phyloP scores from a whole-genome alignment of 2,797 vertebrate genomes.

The Borostomias antarcticus region DNA sequence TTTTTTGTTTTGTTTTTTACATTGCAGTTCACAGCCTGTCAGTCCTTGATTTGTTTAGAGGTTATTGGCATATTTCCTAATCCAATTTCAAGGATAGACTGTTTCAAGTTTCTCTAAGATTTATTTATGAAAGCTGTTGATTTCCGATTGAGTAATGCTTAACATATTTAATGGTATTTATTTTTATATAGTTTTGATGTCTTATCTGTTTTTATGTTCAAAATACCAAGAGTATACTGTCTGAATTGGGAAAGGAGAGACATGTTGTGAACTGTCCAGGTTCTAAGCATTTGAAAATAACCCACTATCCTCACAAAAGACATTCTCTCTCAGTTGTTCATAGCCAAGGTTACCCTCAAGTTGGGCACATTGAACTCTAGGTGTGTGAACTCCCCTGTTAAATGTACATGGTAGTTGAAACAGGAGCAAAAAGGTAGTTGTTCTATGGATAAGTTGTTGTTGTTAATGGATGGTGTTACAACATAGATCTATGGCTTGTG shows the following conservation, averaged over 20 bases:
- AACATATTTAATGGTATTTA: constrained; percentile 53
- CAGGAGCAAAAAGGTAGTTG: constrained; percentile 42
- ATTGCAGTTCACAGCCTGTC: constrained; percentile 38
- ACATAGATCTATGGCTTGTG: no score
- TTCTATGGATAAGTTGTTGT: constrained; percentile 44
- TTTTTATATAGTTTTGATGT: constrained; percentile 43
- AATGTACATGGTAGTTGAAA: constrained; percentile 43
- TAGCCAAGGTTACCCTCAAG: constrained; percentile 24
- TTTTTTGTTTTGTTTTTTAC: constrained; percentile 42
- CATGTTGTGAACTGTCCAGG: constrained; percentile 40
- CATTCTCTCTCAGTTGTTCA: constrained; percentile 10
- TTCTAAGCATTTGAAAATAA: background rate
- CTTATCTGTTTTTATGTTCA: background rate
- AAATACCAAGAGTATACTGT: constrained; percentile 49
- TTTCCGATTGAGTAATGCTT: background rate
- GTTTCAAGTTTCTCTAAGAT: constrained; percentile 51
- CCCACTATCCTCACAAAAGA: background rate
- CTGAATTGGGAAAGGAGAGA: constrained; percentile 39
- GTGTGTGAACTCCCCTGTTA: constrained; percentile 52
- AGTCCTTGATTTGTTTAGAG: constrained; percentile 29
- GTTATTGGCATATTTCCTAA: constrained; percentile 50
- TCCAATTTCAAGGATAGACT: constrained; percentile 43
- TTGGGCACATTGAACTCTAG: constrained; percentile 46
- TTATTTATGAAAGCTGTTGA: constrained; percentile 46
- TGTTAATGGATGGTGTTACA: constrained; percentile 30